Base-by-base conservation (phyloP, 1,140 invertebrate species). In the Trichonephila inaurata region DNA sequence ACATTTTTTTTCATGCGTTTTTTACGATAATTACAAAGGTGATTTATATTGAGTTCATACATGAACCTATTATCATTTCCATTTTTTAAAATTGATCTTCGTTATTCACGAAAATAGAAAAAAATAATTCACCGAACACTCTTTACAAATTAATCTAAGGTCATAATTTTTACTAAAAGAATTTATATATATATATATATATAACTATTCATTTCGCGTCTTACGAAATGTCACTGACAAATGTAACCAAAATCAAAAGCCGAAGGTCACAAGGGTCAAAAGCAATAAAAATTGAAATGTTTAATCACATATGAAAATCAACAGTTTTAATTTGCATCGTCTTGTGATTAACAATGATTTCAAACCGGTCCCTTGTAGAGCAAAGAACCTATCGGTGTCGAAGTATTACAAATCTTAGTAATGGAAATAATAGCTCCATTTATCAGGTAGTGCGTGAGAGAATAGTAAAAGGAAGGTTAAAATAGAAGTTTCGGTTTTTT, bases 361-460 rank as follows among this genome's bases (percentile, higher is more conserved):
- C 44, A 89, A 82, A 91, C 89, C 89, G 51, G 72, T 91, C 89
- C n/a, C 44, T 61, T 60, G 64, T n/a, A 51, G 87, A 89, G 87
- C 87, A 85, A 85, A 85, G 66, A 66, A 24, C 83, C 61, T 28
- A n/a, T 72, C 51, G 66, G 83, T 85, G 61, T 92, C 64, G 91
- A 92, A 92, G 83, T 87, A 83, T 92, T 87, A 87, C 82, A 92
- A 92, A 92, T 92, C 77, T 85, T 85, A 66, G 90, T 92, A 92
- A 92, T 83, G 62, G 91, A 92, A 92, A 69, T 92, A 92, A 92
- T 92, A 92, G 83, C 91, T 87, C 91, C 64, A 92, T 92, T 92
- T 92, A 87, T 92, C 91, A 92, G 64, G 12, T 58, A 60, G 66
- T 44, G 91, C 90, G 90, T 92, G 81, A 62, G 89, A 90, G 90